Base-by-base conservation (phyloP, 2,797 vertebrate genomes). In the Muscicapa striata region DNA sequence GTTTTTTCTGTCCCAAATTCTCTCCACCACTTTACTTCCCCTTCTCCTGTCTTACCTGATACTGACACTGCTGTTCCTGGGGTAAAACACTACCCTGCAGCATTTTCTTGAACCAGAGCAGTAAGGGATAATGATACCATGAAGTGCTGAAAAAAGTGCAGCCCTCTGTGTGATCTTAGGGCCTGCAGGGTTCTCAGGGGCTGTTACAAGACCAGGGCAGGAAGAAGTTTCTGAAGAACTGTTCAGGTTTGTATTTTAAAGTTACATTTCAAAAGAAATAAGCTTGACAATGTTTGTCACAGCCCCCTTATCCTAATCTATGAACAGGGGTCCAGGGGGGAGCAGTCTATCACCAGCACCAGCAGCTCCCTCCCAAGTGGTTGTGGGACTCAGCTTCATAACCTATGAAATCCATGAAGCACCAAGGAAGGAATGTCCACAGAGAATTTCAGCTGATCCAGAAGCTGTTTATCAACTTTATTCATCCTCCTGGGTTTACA, bases 381-480 rank as follows among this genome's bases (percentile, higher is more conserved):
- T 66, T 72, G 38, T 22, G 70, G n/a, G 36, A n/a, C 48, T 93
- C 58, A 46, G 26, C 15, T 72, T 73, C 59, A 41, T 68, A 55
- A 57, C 57, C 54, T 13, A 18, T 59, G 43, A 85, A 92, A 90
- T 38, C 30, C 5, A 1, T 7, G 43, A 78, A 88, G 15, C 9
- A 36, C 11, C 20, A 32, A 29, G 38, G 20, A 45, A 78, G 62
- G 16, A 18, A 43, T 40, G 40, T 66, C 30, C 12, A 41, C 27
- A 58, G 30, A 79, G 41, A 86, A 79, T 63, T 84, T 84, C 38
- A 86, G 34, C 24, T 73, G 30, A n/a, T 62, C 30, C 58, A 34
- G 62, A 80, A 83, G 27, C 32, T 89, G 16, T 80, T 93, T 49
- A 73, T 84, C 62, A 46, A n/a, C 17, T 80, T 94, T 30, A 83